These are phyloP conservation scores for Fulica atra DNA, from an alignment of 2,113 vertebrate species.

Conservation along the genomic window DNA sequence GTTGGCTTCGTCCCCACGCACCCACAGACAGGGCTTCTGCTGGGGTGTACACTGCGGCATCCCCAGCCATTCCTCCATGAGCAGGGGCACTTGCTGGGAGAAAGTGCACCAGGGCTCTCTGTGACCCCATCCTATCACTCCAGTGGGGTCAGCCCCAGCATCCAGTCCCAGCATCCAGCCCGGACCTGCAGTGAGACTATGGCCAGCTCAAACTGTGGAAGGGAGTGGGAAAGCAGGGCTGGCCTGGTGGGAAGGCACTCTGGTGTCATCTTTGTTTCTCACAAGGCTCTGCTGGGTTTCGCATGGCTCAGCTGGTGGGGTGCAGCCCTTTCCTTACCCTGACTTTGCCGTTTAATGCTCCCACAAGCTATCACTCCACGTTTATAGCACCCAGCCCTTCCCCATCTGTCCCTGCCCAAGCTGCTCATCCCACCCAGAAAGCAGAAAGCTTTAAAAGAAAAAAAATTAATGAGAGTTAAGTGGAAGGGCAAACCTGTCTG, in stretches of 20 bases:
- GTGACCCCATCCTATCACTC: not conserved
- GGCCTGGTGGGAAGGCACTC: not conserved
- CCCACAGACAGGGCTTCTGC: not conserved
- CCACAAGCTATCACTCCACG: not conserved
- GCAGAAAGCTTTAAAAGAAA: not conserved
- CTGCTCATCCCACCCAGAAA: not conserved
- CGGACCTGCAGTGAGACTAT: fast-evolving
- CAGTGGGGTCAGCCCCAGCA: no score
- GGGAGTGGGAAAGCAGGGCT: not conserved
- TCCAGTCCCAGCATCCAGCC: not conserved
- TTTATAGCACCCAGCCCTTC: not conserved
- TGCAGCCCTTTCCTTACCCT: not conserved
- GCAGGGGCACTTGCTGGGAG: not conserved
- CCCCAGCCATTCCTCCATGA: fast-evolving
- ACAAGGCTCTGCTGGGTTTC: not conserved
- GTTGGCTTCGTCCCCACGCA: fast-evolving
- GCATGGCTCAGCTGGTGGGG: not conserved
- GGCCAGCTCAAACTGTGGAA: not conserved
- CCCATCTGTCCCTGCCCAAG: not conserved
- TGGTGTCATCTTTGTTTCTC: fast-evolving
- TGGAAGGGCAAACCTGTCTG: fast-evolving
- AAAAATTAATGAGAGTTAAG: not conserved
- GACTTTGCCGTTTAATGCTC: not conserved
- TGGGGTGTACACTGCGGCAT: fast-evolving
- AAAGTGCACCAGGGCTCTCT: no score